phyloP scores from a whole-genome alignment of 2,888 invertebrate species.

The Pseudococcus jackbeardsleyi region DNA sequence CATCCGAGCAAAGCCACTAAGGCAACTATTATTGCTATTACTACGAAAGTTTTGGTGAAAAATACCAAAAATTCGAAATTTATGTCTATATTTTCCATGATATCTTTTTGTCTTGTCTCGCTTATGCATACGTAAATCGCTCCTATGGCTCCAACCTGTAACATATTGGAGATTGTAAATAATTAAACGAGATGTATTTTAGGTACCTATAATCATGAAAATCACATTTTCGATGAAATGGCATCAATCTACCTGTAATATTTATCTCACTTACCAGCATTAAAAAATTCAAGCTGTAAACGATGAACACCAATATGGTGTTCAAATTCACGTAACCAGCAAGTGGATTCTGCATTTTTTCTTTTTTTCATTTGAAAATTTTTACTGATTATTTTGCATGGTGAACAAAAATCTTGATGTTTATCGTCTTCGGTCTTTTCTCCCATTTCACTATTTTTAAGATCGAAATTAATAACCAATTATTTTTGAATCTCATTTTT shows the following conservation, averaged over 20 bases:
- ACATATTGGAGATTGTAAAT: not conserved
- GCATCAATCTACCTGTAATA: not conserved
- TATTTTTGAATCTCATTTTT: not conserved
- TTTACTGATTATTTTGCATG: not conserved
- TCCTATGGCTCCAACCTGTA: not conserved
- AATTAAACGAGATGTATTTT: too few relatives aligned
- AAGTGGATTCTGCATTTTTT: not conserved
- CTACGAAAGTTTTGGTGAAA: not conserved
- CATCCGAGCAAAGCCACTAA: slow-evolving; percentile 1
- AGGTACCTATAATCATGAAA: too few relatives aligned
- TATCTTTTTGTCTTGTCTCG: slow-evolving; percentile 34
- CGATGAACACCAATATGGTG: slow-evolving; percentile 1
- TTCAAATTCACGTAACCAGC: not conserved
- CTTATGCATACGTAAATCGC: not conserved
- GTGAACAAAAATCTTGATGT: not conserved
- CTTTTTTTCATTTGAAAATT: not conserved
- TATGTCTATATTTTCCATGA: not conserved
- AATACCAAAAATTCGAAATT: slow-evolving; percentile 34
- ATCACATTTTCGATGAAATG: too few relatives aligned
- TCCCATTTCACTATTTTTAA: not conserved
- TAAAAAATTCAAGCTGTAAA: slow-evolving; percentile 34
- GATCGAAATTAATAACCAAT: not conserved
- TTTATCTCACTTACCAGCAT: not conserved
- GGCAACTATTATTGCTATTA: not conserved
- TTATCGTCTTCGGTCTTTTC: not conserved